phyloP scores from a whole-genome alignment of 2,113 vertebrate species.

The Pseudonaja textilis region DNA sequence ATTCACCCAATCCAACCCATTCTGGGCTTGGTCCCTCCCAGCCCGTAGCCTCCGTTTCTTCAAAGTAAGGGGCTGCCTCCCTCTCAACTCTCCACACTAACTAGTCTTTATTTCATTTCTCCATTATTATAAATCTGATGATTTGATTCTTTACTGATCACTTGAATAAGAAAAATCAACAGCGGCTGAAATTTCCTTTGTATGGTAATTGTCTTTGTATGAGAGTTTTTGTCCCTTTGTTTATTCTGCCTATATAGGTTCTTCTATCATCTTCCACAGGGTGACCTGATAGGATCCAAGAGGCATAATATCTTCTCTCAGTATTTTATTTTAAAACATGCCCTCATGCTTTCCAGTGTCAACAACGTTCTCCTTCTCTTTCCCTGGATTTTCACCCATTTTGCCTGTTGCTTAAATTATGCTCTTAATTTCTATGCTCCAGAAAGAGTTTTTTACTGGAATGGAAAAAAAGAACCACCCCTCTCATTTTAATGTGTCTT shows the following conservation, averaged over 20 bases:
- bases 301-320: neutral
- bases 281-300: neutral
- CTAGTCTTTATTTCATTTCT: neutral
- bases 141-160: neutral
- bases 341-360: neutral
- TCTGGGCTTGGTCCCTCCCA: too few species aligned
- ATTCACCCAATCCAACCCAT: too few species aligned
- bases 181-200: neutral
- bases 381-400: neutral
- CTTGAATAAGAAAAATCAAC: neutral
- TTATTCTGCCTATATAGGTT: neutral
- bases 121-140: neutral
- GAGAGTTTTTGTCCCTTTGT: neutral
- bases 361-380: neutral
- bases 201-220: neutral
- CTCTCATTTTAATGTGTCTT: neutral
- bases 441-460: neutral
- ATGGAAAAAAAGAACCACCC: neutral
- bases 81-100: too few species aligned
- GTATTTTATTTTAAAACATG: neutral
- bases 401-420: neutral
- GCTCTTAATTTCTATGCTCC: neutral
- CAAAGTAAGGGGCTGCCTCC: too few species aligned
- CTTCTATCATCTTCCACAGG: neutral
- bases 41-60: too few species aligned